Evolutionary conservation across 2,113 vertebrate genomes (phyloP).

Genomic region (Ictalurus punctatus): DNA sequence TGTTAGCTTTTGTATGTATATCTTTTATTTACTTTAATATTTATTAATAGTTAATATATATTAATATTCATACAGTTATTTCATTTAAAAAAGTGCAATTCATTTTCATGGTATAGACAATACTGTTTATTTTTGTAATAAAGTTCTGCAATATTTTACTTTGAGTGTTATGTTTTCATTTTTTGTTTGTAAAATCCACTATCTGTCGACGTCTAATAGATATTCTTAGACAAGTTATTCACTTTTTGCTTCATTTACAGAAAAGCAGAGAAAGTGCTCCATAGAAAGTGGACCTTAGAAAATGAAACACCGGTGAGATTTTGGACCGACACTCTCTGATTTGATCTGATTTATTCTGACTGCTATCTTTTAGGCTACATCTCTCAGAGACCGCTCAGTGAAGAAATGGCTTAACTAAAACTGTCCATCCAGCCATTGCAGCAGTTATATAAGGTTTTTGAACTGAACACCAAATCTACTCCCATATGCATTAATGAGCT

Average conservation of each 20-base stretch:
- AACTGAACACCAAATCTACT: not conserved
- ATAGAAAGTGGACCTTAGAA: not conserved
- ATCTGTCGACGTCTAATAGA: too few relatives aligned
- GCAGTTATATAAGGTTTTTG: not conserved
- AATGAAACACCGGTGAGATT: not conserved
- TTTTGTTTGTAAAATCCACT: too few relatives aligned
- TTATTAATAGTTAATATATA: too few relatives aligned
- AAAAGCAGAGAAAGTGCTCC: not conserved
- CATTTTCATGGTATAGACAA: too few relatives aligned
- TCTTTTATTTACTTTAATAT: too few relatives aligned
- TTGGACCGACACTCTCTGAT: not conserved
- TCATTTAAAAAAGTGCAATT: too few relatives aligned
- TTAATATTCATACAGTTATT: too few relatives aligned
- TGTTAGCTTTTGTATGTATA: too few relatives aligned
- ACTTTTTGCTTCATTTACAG: not conserved
- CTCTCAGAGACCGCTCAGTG: constrained; percentile 1
- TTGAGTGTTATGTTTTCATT: too few relatives aligned
- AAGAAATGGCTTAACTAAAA: not conserved
- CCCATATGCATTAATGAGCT: constrained; percentile 1
- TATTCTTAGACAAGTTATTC: not conserved
- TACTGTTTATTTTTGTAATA: too few relatives aligned
- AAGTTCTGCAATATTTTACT: too few relatives aligned
- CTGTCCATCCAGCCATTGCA: not conserved
- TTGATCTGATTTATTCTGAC: not conserved
- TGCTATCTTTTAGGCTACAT: not conserved